These are phyloP conservation scores for Semaprochilodus insignis DNA, from an alignment of 2,797 vertebrate species.

Conservation along the genomic window DNA sequence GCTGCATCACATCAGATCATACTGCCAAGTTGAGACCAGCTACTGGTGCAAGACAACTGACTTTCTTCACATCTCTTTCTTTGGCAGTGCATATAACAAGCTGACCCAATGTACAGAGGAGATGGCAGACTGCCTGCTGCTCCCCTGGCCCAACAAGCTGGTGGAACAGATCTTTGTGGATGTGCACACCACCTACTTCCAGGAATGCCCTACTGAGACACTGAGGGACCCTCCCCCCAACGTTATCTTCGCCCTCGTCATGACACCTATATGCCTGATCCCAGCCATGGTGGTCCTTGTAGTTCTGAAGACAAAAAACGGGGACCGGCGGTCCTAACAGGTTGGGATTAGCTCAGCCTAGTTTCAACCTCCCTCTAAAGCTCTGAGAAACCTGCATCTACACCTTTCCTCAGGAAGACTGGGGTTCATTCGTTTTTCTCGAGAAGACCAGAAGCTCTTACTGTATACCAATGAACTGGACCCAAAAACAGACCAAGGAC, in stretches of 20 bases:
- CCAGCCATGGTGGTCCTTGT: conserved; percentile 77
- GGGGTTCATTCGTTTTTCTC: background rate
- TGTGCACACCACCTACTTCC: conserved; percentile 74
- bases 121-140: conserved; percentile 73
- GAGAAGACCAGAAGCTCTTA: conserved; percentile 16
- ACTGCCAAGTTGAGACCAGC: background rate
- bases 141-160: conserved; percentile 76
- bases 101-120: conserved; percentile 76
- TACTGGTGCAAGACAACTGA: background rate
- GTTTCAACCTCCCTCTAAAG: background rate
- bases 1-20: background rate
- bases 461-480: conserved; percentile 4
- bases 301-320: conserved; percentile 77
- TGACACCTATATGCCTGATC: conserved; percentile 80
- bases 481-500: background rate
- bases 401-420: background rate
- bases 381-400: background rate
- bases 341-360: background rate
- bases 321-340: conserved; percentile 75
- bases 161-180: conserved; percentile 73
- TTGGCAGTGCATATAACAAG: conserved; percentile 75
- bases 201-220: conserved; percentile 69
- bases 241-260: conserved; percentile 71
- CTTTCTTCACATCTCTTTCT: background rate
- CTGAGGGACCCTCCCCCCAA: conserved; percentile 64